Conservation (phyloP, 1,140 invertebrate species). For the Sitobion miscanthi region DNA sequence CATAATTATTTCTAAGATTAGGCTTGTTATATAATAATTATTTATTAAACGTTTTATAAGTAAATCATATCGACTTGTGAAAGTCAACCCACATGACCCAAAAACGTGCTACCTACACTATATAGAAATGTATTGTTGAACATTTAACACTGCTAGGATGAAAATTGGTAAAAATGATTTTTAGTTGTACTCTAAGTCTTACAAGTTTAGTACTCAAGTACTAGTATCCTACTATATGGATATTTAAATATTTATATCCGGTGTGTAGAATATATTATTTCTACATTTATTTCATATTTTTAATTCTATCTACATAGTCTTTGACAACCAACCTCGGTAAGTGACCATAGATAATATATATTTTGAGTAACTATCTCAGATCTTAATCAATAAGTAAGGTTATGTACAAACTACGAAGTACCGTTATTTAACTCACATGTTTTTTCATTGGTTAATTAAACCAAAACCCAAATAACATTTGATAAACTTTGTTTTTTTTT, state of each 20-base stretch:
- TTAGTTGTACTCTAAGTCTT: no score
- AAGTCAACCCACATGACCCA: not conserved
- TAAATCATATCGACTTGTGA: not conserved
- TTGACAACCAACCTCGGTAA: constrained; percentile 28
- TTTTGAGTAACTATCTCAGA: no score
- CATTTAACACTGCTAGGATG: not conserved
- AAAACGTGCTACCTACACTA: not conserved
- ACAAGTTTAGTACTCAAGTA: no score
- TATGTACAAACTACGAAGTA: constrained; percentile 30
- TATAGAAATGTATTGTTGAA: not conserved
- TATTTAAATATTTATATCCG: no score
- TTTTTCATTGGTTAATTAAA: not conserved
- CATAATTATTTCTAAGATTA: not conserved
- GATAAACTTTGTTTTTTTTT: not conserved
- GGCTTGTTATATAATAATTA: not conserved
- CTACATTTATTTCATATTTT: not conserved
- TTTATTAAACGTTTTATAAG: not conserved
- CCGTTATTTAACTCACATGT: constrained; percentile 31
- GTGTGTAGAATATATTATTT: not conserved
- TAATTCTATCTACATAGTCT: not conserved
- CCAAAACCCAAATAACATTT: not conserved
- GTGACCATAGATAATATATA: not conserved
- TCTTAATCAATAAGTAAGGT: constrained; percentile 18
- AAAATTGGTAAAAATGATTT: not conserved
- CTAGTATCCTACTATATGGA: no score